Base-by-base conservation (phyloP, 1,140 invertebrate species). In the Pygmarrhopalites habei region DNA sequence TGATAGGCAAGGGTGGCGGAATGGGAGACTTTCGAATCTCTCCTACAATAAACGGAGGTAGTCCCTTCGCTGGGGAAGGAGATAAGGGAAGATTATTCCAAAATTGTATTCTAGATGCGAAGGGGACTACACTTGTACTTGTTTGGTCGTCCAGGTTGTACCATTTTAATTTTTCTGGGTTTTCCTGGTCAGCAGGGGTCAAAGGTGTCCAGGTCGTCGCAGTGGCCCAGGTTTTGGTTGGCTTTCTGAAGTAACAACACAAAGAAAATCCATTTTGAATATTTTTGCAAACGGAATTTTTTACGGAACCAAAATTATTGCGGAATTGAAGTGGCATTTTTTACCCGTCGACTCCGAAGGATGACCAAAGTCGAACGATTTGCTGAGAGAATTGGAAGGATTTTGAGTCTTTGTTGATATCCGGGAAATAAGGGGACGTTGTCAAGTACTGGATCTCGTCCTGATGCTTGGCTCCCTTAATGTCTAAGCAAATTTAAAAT, bases 341-440 rank as follows among this genome's bases (percentile, higher is more conserved):
- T 59, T 63, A 67, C 66, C 66, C 66, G 49, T 19, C 63, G 56
- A 60, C 66, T 39, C 43, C 57, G 41, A 68, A 68, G 29, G 62
- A 62, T 21, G 59, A 29, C 44, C 58, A 61, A 23, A 68, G 25
- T 47, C 62, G 61, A 39, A 68, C 55, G 0, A 68, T n/a, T 19
- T 43, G 17, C 5, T 56, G 30, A 23, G 62, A 64, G 41, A 68
- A 63, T 28, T 29, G 23, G 29, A 61, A 62, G 23, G 58, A 51
- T 26, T 57, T 52, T 17, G 43, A 41, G 5, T 64, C 47, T 46
- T 61, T 65, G 4, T 25, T 55, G 43, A 68, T 68, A 47, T 64
- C 59, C 2, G 66, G 62, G 53, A 53, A 62, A 47, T 32, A 55
- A 7, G 51, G 23, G 5, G 51, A 29, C 7, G 51, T 7, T 10